Conservation (phyloP, 2,888 invertebrate genomes). For the Mesorhabditis spiculigera region DNA sequence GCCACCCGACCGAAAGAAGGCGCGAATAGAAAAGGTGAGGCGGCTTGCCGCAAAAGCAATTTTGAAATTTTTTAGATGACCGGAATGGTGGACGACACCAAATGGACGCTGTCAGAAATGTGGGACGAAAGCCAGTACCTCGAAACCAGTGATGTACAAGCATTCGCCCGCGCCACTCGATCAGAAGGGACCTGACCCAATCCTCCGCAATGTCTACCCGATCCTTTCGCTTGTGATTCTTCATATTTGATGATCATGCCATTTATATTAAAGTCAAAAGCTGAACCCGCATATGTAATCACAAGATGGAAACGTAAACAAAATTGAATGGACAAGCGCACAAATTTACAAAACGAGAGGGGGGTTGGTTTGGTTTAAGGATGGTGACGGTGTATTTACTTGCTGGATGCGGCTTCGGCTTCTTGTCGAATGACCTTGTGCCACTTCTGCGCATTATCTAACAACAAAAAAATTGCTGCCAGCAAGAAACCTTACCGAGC, state of each 20-base stretch:
- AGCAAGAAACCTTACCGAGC: not conserved
- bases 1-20: constrained; percentile 13
- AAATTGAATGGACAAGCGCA: too few relatives aligned
- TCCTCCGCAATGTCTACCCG: too few relatives aligned
- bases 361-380: not conserved
- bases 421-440: constrained; percentile 1
- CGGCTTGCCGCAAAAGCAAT: not conserved
- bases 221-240: too few relatives aligned
- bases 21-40: not conserved
- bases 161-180: constrained; percentile 13
- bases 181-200: too few relatives aligned
- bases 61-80: constrained; percentile 8
- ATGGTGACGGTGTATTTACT: constrained; percentile 3
- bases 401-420: not conserved
- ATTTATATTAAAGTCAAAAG: too few relatives aligned
- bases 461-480: too few relatives aligned
- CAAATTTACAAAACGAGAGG: too few relatives aligned
- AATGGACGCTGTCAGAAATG: constrained; percentile 45
- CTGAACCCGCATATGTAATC: too few relatives aligned
- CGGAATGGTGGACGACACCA: constrained; percentile 23
- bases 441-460: not conserved
- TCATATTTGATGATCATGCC: too few relatives aligned
- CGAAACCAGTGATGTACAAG: constrained; percentile 29
- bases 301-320: too few relatives aligned
- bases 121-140: constrained; percentile 57